Evolutionary conservation across 2,888 invertebrate species (phyloP), one percentile per base, ranked within the genome.

Genomic region (Helicoverpa assulta): DNA sequence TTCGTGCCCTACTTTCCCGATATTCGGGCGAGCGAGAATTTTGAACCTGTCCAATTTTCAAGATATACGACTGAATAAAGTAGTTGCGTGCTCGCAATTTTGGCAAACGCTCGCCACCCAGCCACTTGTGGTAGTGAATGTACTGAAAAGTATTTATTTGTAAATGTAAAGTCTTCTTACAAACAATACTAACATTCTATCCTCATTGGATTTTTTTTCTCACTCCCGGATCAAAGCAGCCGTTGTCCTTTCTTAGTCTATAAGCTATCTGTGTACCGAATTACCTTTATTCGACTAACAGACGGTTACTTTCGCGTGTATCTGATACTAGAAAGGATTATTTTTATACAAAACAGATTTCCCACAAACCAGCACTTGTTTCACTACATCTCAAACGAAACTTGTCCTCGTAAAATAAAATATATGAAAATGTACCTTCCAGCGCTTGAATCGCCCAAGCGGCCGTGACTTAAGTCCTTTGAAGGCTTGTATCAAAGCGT

Each of bases 41-140:
- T 74, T 56, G 63, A 78, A 72, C 60, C 58, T 68, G 67, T 78
- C 66, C 70, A 82, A 81, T 78, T 82, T 72, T 69, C 33, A 78
- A 75, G 56, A 78, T 73, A 54, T 65, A 52, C n/a, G 43, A 33
- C 52, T n/a, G 12, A 57, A 63, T 76, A 57, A 50, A 56, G 55
- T 52, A 37, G 47, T 69, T 51, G n/a, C 5, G 16, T 64, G 60
- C 59, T 75, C 53, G 50, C 62, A 62, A 67, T 62, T 58, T 76
- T 75, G 65, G 60, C 80, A 70, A 50, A 53, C 50, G 26, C 40
- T 29, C 51, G 59, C 56, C 53, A 26, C 52, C n/a, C 53, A 18
- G 8, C 52, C 14, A 56, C 56, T 56, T 56, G 18, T 14, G 14
- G 21, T 12, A 6, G 53, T 16, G 53, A 53, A 54, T n/a, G 47